A percentile compares a stretch with the other conserved stretches of the same genome.
Conservation (phyloP, 2,797 vertebrate genomes). For the Eidolon dupreanum region DNA sequence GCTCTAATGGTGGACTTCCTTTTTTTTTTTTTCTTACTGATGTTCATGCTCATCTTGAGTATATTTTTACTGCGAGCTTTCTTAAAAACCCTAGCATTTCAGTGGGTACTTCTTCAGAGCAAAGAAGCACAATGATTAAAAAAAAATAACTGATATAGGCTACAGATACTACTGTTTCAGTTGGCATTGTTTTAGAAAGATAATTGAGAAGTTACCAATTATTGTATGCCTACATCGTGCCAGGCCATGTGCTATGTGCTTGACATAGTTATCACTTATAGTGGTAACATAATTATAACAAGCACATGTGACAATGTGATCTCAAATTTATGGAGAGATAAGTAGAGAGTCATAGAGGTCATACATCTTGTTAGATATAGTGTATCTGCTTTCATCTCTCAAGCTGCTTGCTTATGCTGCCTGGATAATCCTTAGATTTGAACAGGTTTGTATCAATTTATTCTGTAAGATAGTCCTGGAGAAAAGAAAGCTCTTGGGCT, state of each 20-base stretch:
- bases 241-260: not conserved
- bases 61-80: not conserved
- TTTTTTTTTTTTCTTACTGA: not conserved
- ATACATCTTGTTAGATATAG: not conserved
- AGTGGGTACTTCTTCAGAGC: not conserved
- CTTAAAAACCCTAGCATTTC: not conserved
- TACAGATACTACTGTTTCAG: not conserved
- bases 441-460: not conserved
- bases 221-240: not conserved
- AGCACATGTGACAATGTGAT: not conserved
- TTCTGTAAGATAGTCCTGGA: not conserved
- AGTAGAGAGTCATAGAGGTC: not conserved
- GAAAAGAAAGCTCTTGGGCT: not conserved
- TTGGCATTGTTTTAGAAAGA: not conserved
- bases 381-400: not conserved
- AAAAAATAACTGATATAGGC: not conserved
- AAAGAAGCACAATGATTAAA: not conserved
- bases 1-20: constrained; percentile 3
- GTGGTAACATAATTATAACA: not conserved
- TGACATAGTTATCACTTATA: not conserved
- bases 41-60: not conserved
- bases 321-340: not conserved
- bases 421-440: not conserved
- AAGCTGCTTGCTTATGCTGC: not conserved
- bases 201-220: not conserved